Base-by-base conservation (phyloP, 1,140 invertebrate species). In the Drosophila pachea region DNA sequence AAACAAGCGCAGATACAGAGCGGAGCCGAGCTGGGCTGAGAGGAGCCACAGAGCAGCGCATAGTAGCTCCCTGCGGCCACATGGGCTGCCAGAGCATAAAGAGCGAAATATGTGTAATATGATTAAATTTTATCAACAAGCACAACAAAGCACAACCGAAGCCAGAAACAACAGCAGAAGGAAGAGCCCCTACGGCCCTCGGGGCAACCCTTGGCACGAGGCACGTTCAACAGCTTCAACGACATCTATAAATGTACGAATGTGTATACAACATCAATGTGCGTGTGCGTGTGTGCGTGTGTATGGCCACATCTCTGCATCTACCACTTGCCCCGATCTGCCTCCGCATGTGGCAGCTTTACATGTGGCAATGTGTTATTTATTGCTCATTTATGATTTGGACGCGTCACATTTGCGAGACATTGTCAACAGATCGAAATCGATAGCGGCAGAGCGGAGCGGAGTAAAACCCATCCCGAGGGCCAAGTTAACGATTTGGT, bases 91-190 rank as follows among this genome's bases (percentile, higher is more conserved):
- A 86, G 81, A 86, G 74, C 81, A 72, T 86, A 86, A 86, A 86
- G 81, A 86, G 76, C 76, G 74, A 86, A 86, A 86, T 86, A 86
- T 86, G 77, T 81, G 81, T 86, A 86, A 86, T 86, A 86, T 86
- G 81, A 86, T 86, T 86, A 86, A 86, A 86, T 86, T 86, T 86
- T 62, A 86, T 86, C 81, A 86, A 86, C 73, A 78, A 73, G 68
- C 76, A 45, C 72, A 76, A 70, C 73, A 73, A 78, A 82, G 67
- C 63, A 74, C 60, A n/a, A 33, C 9, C 12, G 45, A 45, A 14
- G 12, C 11, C 14, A 22, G 14, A 38, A 50, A 16, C 22, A 32
- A 2, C 8, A 56, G 53, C 49, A 53, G 40, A 4, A 32, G 6
- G 14, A 60, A 32, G 36, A 52, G n/a, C 33, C 8, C 32, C 40